Conservation (phyloP, 2,888 invertebrate genomes). For the Coecobrya sp. region DNA sequence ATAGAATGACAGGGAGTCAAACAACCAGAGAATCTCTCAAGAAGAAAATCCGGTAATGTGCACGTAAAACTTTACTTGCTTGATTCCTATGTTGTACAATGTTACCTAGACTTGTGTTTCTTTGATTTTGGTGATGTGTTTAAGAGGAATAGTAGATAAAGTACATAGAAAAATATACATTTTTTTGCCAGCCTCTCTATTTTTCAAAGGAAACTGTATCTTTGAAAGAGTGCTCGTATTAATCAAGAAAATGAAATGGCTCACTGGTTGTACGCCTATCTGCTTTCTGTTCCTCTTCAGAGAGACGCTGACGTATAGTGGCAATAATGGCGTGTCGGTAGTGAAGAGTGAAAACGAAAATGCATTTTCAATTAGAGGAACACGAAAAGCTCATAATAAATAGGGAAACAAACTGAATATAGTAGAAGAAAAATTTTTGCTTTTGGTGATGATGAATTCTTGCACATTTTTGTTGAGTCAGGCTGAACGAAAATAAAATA, state of each 20-base stretch:
- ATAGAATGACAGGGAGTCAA: conserved; percentile 42
- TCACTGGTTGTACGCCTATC: background rate
- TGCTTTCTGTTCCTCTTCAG: background rate
- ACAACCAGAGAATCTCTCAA: background rate
- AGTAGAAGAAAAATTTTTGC: background rate
- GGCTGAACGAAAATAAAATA: background rate
- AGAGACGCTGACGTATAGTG: background rate
- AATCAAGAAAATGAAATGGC: conserved; percentile 36
- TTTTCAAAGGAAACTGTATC: conserved; percentile 29
- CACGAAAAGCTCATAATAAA: conserved; percentile 18
- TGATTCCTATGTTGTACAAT: background rate
- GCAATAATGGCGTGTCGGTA: background rate
- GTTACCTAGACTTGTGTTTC: background rate
- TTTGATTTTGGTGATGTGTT: background rate
- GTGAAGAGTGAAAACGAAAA: conserved; percentile 27
- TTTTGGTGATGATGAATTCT: background rate
- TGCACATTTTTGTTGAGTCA: background rate
- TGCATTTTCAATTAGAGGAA: conserved; percentile 12
- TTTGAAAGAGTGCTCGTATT: conserved; percentile 15
- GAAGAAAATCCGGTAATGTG: conserved; percentile 28
- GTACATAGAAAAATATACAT: background rate
- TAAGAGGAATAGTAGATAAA: no score
- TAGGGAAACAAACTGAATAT: background rate
- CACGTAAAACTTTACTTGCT: background rate
- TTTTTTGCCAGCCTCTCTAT: background rate